A percentile compares a stretch with the other conserved stretches of the same genome.
phyloP scores from a whole-genome alignment of 2,888 invertebrate genomes.

The Coenonympha arcania region DNA sequence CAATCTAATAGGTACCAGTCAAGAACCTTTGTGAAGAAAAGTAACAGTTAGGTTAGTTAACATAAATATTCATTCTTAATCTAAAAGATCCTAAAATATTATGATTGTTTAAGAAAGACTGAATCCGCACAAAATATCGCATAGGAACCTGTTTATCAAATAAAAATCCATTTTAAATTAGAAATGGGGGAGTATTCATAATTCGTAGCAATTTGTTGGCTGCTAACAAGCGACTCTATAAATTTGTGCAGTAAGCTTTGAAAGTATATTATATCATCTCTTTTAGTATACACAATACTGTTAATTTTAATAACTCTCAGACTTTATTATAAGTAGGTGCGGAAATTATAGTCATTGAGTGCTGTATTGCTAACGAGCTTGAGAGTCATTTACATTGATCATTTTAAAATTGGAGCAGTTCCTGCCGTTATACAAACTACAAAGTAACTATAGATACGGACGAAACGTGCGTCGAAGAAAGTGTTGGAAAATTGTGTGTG shows the following conservation, averaged over 20 bases:
- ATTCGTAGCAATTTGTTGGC: constrained; percentile 46
- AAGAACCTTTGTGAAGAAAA: too few species aligned
- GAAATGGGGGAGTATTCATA: constrained; percentile 27
- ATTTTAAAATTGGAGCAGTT: too few species aligned
- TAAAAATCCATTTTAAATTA: constrained; percentile 19
- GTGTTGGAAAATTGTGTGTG: too few species aligned
- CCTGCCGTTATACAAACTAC: too few species aligned
- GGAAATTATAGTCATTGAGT: neutral
- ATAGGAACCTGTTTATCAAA: constrained; percentile 10
- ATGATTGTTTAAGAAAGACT: too few species aligned
- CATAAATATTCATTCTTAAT: too few species aligned
- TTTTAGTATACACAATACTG: too few species aligned
- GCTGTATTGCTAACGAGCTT: neutral
- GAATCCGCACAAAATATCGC: neutral
- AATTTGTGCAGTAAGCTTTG: constrained; percentile 44
- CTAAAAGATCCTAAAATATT: too few species aligned
- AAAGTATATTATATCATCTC: constrained; percentile 27
- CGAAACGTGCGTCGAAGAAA: too few species aligned
- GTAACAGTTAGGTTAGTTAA: too few species aligned
- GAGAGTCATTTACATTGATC: neutral
- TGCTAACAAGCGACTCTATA: constrained; percentile 55
- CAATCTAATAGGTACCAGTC: too few species aligned
- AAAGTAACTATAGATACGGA: too few species aligned
- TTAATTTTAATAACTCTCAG: constrained; percentile 17
- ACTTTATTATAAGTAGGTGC: constrained; percentile 13